phyloP scores from a whole-genome alignment of 2,113 vertebrate species.

The Oenanthe oenanthe region DNA sequence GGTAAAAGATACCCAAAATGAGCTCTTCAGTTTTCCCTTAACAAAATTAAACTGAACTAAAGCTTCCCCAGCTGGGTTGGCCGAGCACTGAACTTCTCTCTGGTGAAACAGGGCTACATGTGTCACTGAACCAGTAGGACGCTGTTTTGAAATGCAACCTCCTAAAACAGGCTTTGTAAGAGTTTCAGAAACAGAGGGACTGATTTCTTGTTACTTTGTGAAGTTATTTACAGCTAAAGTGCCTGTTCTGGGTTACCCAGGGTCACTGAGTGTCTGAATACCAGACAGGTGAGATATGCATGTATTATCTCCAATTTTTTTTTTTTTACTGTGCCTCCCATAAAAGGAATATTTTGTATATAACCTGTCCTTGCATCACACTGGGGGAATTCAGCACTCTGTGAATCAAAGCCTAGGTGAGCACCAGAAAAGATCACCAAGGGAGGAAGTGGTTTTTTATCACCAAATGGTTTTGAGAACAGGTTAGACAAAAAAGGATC shows the following conservation, averaged over 20 bases:
- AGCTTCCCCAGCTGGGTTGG: background rate
- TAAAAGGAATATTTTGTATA: conserved; percentile 41
- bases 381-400: background rate
- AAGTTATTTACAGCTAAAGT: conserved; percentile 25
- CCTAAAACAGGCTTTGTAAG: background rate
- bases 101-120: background rate
- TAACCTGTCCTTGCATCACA: background rate
- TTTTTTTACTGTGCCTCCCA: background rate
- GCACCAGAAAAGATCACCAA: background rate
- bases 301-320: background rate
- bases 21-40: background rate
- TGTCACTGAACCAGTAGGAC: background rate
- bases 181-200: conserved; percentile 11
- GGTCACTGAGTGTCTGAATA: conserved; percentile 50
- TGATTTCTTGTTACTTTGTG: background rate
- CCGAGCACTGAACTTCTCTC: background rate
- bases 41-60: background rate
- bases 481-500: background rate
- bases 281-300: conserved; percentile 52
- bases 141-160: background rate
- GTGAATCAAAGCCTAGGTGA: conserved; percentile 27
- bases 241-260: background rate
- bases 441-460: background rate
- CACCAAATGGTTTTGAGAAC: background rate
- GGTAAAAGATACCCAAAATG: background rate